Conservation (phyloP, 2,113 vertebrate genomes). For the Ibidorhyncha struthersii region DNA sequence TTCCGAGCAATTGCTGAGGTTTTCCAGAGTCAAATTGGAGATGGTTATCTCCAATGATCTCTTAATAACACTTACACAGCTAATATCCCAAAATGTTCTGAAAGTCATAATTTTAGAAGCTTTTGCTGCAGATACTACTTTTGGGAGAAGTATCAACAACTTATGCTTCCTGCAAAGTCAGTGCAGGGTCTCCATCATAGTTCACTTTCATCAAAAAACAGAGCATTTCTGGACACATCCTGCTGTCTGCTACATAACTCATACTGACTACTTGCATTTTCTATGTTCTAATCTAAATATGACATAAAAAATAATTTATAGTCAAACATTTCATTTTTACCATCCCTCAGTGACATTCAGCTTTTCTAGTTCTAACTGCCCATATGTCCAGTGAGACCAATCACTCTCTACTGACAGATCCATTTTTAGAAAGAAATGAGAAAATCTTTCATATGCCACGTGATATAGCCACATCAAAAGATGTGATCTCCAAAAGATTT, state of each 20-base stretch:
- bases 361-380: slow-evolving; percentile 27
- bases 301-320: slow-evolving; percentile 12
- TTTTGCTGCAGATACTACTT: background rate
- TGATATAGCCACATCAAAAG: background rate
- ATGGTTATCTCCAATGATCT: slow-evolving; percentile 10
- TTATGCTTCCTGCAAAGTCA: background rate
- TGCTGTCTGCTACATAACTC: background rate
- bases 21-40: background rate
- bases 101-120: background rate
- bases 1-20: background rate
- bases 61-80: background rate
- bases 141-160: background rate
- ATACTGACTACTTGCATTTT: background rate
- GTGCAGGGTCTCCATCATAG: background rate
- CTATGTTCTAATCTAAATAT: slow-evolving; percentile 21
- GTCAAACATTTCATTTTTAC: slow-evolving; percentile 39
- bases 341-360: background rate
- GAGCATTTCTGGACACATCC: background rate
- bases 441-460: background rate
- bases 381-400: slow-evolving; percentile 28
- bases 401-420: slow-evolving; percentile 30
- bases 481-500: background rate
- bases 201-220: background rate
- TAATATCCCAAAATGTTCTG: background rate
- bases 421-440: slow-evolving; percentile 40